Conservation (phyloP, 2,888 invertebrate species). For the Diadegma fenestrale region DNA sequence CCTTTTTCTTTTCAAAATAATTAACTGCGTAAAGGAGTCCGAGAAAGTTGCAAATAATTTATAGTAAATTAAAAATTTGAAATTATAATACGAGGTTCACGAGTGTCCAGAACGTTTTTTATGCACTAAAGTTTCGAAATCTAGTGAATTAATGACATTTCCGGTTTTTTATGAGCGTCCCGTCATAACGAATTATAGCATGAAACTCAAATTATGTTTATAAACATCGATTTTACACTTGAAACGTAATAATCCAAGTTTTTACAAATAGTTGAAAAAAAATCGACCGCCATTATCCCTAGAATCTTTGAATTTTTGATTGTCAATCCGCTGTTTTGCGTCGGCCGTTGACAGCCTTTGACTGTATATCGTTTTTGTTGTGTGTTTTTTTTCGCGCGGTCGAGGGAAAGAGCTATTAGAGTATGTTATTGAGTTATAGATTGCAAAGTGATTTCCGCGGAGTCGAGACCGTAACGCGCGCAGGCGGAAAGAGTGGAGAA, state of each 20-base stretch:
- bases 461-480: conserved; percentile 48
- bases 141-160: background rate
- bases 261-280: background rate
- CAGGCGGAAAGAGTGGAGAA: conserved; percentile 50
- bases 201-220: background rate
- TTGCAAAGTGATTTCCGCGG: conserved; percentile 48
- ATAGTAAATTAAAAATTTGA: background rate
- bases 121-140: background rate
- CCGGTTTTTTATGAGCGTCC: background rate
- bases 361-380: conserved; percentile 17
- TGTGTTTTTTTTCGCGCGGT: conserved; percentile 17
- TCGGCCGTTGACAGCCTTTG: background rate
- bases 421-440: conserved; percentile 52
- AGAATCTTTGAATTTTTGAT: background rate
- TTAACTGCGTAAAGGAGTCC: background rate
- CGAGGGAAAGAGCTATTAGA: conserved; percentile 18
- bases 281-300: background rate
- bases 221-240: background rate
- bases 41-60: conserved; percentile 1
- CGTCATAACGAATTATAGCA: background rate
- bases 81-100: background rate
- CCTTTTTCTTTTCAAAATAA: background rate
- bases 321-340: background rate
- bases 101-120: background rate
- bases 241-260: background rate